These are phyloP conservation scores for Varanus salvator DNA, from an alignment of 2,113 vertebrate genomes.

Conservation along the genomic window DNA sequence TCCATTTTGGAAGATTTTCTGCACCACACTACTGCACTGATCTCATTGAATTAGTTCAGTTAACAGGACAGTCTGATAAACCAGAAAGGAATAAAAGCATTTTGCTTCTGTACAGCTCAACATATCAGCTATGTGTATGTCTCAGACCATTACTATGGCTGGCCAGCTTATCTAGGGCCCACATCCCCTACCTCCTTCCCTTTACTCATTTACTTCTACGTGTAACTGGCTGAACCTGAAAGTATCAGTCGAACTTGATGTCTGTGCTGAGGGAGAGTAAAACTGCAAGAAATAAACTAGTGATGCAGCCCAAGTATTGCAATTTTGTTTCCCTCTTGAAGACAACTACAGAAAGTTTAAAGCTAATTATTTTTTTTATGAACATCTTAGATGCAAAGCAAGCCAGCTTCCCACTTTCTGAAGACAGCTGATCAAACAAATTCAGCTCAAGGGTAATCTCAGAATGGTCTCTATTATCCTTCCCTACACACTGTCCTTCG, in stretches of 20 bases:
- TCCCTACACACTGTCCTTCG: background rate
- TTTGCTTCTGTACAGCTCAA: background rate
- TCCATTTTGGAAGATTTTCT: too few species aligned
- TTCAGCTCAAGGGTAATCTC: background rate
- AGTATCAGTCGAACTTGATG: too few species aligned
- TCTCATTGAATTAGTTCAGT: background rate
- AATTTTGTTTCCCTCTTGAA: background rate
- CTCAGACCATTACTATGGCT: background rate
- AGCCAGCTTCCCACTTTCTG: background rate
- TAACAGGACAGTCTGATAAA: background rate
- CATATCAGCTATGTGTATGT: background rate
- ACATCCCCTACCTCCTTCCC: background rate
- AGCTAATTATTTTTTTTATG: too few species aligned
- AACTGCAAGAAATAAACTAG: too few species aligned
- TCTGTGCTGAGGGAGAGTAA: too few species aligned
- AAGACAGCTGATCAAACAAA: background rate
- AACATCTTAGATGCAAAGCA: background rate
- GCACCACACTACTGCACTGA: background rate
- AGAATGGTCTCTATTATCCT: background rate
- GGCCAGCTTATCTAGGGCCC: background rate
- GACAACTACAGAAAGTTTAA: too few species aligned
- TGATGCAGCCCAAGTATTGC: too few species aligned
- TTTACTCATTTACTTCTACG: too few species aligned
- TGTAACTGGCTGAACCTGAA: background rate
- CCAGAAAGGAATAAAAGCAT: background rate